A percentile compares a stretch with the other conserved stretches of the same genome.
phyloP scores from a whole-genome alignment of 1,140 invertebrate species.

The Dreissena rostriformis region DNA sequence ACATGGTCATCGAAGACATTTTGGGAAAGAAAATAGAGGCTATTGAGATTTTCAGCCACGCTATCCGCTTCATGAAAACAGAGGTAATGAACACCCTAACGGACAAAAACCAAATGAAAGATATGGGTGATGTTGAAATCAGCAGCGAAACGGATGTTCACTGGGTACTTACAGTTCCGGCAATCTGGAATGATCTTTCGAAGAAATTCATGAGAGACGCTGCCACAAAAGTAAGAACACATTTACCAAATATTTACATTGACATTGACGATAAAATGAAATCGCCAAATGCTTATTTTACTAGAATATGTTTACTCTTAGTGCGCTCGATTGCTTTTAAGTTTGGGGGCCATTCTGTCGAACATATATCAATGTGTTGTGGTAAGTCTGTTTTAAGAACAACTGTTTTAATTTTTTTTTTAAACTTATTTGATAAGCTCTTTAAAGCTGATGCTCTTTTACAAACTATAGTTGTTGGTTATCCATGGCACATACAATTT shows the following conservation, averaged over 20 bases:
- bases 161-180: slow-evolving; percentile 45
- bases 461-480: not conserved
- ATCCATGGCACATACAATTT: too few relatives aligned
- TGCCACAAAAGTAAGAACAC: slow-evolving; percentile 25
- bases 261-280: not conserved
- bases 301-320: too few relatives aligned
- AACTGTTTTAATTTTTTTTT: not conserved
- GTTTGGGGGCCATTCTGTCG: too few relatives aligned
- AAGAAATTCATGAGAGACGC: slow-evolving; percentile 52
- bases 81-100: slow-evolving; percentile 1
- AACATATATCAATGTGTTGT: not conserved
- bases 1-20: slow-evolving; percentile 36
- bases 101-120: not conserved
- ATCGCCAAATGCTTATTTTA: not conserved
- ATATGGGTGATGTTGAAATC: not conserved
- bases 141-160: slow-evolving; percentile 27
- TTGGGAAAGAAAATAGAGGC: slow-evolving; percentile 33
- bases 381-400: not conserved
- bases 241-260: not conserved
- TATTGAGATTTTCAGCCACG: slow-evolving; percentile 18
- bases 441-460: not conserved
- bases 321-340: too few relatives aligned
- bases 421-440: not conserved
- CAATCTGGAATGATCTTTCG: slow-evolving; percentile 44
- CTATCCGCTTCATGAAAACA: slow-evolving; percentile 16